Evolutionary conservation across 2,888 invertebrate genomes (phyloP).

Genomic region (Lingula anatina): DNA sequence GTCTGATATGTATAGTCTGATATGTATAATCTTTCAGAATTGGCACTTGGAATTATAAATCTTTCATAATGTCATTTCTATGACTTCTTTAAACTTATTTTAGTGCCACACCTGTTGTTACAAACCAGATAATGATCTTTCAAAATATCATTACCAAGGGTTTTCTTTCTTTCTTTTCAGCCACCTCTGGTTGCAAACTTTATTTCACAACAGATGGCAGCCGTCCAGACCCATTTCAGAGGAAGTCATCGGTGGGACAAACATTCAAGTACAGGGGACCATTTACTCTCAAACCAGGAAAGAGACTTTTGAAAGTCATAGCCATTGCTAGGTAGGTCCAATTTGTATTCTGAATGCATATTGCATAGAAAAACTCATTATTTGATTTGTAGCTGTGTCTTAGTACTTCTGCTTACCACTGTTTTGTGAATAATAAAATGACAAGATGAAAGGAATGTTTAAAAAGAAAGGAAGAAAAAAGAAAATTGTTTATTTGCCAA

Average conservation of each 20-base stretch:
- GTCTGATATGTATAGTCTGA: too few species aligned
- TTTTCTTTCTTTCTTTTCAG: conserved; percentile 22
- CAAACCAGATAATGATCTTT: too few species aligned
- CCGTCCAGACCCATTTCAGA: conserved; percentile 48
- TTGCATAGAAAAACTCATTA: too few species aligned
- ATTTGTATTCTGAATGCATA: not conserved
- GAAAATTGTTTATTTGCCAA: too few species aligned
- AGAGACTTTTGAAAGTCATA: conserved; percentile 46
- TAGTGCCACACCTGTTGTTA: too few species aligned
- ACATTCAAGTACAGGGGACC: conserved; percentile 51
- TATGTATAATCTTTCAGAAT: too few species aligned
- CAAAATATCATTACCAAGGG: not conserved
- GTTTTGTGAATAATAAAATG: too few species aligned
- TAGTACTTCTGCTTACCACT: too few species aligned
- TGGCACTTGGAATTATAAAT: not conserved
- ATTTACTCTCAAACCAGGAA: conserved; percentile 49
- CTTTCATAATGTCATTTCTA: not conserved
- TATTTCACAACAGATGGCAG: conserved; percentile 53
- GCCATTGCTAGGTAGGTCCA: conserved; percentile 42
- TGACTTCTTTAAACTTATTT: not conserved
- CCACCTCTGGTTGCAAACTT: conserved; percentile 42
- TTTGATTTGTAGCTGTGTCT: too few species aligned
- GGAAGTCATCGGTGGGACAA: conserved; percentile 42
- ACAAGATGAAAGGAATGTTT: too few species aligned
- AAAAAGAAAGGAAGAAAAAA: too few species aligned